A percentile compares a stretch with the other conserved stretches of the same genome.
Conservation (phyloP, 2,888 invertebrate genomes). For the Thymelicus lineola region DNA sequence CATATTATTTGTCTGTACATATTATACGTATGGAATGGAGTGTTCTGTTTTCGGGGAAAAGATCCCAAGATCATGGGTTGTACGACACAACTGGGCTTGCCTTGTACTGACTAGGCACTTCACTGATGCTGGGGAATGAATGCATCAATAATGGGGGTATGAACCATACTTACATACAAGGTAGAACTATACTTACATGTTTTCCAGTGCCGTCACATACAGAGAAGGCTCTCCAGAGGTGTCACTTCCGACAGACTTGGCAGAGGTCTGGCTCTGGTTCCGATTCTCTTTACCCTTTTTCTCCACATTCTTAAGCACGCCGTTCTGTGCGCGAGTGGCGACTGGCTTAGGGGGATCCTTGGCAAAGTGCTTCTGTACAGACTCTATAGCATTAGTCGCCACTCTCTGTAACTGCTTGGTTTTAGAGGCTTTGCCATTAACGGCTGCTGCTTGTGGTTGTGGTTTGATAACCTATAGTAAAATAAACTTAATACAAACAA, state of each 20-base stretch:
- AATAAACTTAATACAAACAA: conserved; percentile 14
- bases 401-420: conserved; percentile 71
- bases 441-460: conserved; percentile 48
- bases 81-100: too few species aligned
- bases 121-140: too few species aligned
- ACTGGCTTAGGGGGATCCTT: conserved; percentile 69
- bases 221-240: conserved; percentile 91
- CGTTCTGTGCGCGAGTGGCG: conserved; percentile 68
- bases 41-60: too few species aligned
- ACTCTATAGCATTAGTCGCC: conserved; percentile 70
- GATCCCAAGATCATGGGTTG: too few species aligned
- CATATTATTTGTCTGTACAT: too few species aligned
- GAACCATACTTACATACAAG: conserved; percentile 4
- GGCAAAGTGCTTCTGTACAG: conserved; percentile 73
- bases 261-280: conserved; percentile 68
- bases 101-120: too few species aligned
- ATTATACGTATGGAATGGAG: too few species aligned
- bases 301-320: conserved; percentile 76
- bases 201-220: conserved; percentile 91
- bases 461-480: conserved; percentile 73
- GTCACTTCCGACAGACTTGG: conserved; percentile 85
- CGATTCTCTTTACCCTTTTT: conserved; percentile 66
- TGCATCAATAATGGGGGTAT: neutral
- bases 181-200: conserved; percentile 81
- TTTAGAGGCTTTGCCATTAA: conserved; percentile 76